phyloP scores from a whole-genome alignment of 2,113 vertebrate species.

The Poicephalus meyeri region DNA sequence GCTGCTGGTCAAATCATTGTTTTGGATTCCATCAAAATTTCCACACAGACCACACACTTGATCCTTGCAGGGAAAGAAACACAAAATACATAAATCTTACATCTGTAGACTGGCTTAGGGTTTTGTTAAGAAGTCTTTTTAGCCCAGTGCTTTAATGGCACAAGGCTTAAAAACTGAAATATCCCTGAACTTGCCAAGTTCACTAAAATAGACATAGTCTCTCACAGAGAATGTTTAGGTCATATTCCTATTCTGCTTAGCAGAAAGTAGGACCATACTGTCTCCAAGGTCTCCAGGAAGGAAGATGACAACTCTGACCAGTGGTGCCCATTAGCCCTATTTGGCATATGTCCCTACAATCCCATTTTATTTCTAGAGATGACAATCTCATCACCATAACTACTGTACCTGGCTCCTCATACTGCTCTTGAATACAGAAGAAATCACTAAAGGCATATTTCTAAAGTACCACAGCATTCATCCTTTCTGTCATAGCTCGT shows the following conservation, averaged over 20 bases:
- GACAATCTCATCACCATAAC: neutral
- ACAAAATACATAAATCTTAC: neutral
- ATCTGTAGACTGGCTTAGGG: neutral
- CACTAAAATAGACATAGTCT: neutral
- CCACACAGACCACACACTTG: conserved; percentile 94
- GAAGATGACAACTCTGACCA: neutral
- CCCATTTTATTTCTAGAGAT: neutral
- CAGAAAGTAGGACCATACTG: neutral
- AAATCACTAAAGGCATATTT: neutral
- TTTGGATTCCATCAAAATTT: conserved; percentile 92
- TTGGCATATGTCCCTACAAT: neutral
- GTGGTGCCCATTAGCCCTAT: neutral
- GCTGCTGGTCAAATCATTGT: conserved; percentile 94
- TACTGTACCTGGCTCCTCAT: neutral
- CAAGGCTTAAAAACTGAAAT: neutral
- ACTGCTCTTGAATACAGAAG: neutral
- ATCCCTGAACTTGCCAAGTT: neutral
- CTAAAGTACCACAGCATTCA: neutral
- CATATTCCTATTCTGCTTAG: neutral
- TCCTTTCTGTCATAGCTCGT: neutral
- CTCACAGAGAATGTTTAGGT: neutral
- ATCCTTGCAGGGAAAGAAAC: conserved; percentile 74
- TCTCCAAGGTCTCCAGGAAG: neutral
- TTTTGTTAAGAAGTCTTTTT: neutral
- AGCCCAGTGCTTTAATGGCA: neutral